Evolutionary conservation across 2,797 vertebrate genomes (phyloP).

Genomic region (Gymnothorax javanicus): DNA sequence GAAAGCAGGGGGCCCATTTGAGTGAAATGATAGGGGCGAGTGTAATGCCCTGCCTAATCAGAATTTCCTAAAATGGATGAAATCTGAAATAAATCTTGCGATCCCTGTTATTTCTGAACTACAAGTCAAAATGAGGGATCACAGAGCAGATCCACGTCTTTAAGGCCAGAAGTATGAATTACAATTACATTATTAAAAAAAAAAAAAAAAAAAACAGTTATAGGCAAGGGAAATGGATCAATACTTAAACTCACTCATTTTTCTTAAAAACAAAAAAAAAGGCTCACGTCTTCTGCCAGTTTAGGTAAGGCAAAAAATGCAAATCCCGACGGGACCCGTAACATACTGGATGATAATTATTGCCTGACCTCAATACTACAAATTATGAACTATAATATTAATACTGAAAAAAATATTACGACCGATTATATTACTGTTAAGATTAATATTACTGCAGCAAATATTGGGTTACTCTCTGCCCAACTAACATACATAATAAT

Average conservation of each 20-base stretch:
- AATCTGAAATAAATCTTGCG: not conserved
- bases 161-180: too few relatives aligned
- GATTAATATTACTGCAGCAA: not conserved
- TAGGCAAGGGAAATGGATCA: not conserved
- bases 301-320: too few relatives aligned
- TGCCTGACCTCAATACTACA: not conserved
- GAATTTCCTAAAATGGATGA: not conserved
- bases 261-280: not conserved
- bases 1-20: not conserved
- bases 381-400: not conserved
- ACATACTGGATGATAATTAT: not conserved
- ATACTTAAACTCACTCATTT: not conserved
- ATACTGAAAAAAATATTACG: not conserved
- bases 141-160: not conserved
- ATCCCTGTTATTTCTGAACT: not conserved
- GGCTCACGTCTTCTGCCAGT: too few relatives aligned
- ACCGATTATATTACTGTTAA: not conserved
- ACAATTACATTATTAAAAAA: too few relatives aligned
- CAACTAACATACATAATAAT: not conserved
- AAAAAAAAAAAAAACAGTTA: not conserved
- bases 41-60: not conserved
- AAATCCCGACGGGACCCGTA: not conserved
- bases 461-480: not conserved
- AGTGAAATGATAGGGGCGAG: not conserved
- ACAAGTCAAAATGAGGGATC: not conserved